Evolutionary conservation across 2,113 vertebrate genomes (phyloP), one percentile per base, ranked within the genome.

Genomic region (Tamias sibiricus): DNA sequence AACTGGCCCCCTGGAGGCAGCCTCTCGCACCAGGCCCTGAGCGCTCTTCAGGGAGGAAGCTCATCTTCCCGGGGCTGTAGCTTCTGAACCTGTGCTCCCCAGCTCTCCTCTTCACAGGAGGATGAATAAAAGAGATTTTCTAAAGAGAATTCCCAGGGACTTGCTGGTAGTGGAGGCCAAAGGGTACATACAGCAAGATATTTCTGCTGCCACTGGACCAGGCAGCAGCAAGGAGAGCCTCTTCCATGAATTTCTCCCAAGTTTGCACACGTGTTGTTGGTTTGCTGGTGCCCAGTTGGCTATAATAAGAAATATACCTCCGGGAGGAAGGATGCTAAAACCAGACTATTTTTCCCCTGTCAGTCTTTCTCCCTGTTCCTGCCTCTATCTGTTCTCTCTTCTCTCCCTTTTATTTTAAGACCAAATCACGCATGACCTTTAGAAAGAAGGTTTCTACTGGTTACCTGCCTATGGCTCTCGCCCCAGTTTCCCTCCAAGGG

Each of bases 401-500:
- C 57, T 91, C 49, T 91, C 19, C 35, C 32, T 83, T 89, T 87
- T 47, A 54, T 54, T 79, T 74, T 66, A 68, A 86, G 62, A 88
- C 57, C 68, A 77, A 76, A 87, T 84, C 47, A 32, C 32, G 49
- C 80, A 13, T 87, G 80, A 75, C 74, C 64, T 89, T 62, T 62
- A 62, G 26, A 62, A 28, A 10, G 59, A 8, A 19, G 59, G 3
- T 62, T 28, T 32, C 75, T 52, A 64, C 42, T 54, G 59, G 66
- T 47, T 66, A 22, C 54, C 37, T 90, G 52, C 76, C 77, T 80
- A 22, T 17, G 16, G 1, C n/a, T 94, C 54, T 92, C 76, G 66
- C 16, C 40, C 49, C 54, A 91, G 30, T 82, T 85, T 90, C 44
- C 28, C 6, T 96, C 26, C 30, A 81, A 96, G 91, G 62, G 64